These are phyloP conservation scores for Bolinopsis microptera DNA, from an alignment of 37 sponge, comb jelly and placozoan species.

Conservation along the genomic window DNA sequence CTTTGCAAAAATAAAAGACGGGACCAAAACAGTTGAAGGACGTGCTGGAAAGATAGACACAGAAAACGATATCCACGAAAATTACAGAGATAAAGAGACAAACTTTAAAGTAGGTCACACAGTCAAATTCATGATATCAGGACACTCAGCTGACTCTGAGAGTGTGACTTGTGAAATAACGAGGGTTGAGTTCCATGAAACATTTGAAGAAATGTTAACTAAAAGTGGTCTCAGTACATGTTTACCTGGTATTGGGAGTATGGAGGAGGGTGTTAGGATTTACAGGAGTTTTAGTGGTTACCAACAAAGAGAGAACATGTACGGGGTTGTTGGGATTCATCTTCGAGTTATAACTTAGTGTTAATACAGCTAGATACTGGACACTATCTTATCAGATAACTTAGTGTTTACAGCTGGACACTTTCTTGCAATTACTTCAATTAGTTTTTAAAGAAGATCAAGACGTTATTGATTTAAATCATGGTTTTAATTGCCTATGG, in stretches of 20 bases:
- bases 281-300: background rate
- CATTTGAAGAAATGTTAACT: background rate
- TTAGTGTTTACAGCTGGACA: too few species aligned
- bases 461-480: too few species aligned
- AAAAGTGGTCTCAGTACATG: background rate
- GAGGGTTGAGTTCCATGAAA: background rate
- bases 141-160: background rate
- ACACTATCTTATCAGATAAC: too few species aligned
- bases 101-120: background rate
- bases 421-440: too few species aligned
- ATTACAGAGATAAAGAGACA: background rate
- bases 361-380: too few species aligned
- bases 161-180: background rate
- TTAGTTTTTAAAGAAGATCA: too few species aligned
- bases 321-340: background rate
- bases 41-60: background rate
- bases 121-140: background rate
- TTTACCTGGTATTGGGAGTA: background rate
- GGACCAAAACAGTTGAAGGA: background rate
- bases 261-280: background rate
- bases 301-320: background rate
- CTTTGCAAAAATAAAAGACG: background rate
- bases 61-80: background rate
- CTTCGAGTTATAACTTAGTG: background rate
- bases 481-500: too few species aligned